Evolutionary conservation across 2,113 vertebrate species (phyloP).

Genomic region (Fregata magnificens): DNA sequence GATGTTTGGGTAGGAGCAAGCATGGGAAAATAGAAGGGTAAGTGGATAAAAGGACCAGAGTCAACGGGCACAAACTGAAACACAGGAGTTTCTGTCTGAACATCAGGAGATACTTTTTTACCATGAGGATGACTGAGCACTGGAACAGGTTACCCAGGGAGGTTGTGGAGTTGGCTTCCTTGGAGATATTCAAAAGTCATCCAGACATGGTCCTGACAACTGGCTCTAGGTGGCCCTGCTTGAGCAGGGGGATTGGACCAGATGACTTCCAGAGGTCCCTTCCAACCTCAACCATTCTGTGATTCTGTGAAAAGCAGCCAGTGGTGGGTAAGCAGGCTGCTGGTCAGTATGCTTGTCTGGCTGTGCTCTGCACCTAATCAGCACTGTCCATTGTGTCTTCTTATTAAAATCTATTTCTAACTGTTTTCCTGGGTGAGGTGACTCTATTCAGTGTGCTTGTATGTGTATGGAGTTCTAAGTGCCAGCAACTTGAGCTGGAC

Average conservation of each 20-base stretch:
- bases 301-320: neutral
- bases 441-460: neutral
- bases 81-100: neutral
- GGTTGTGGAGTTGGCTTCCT: neutral
- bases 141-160: neutral
- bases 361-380: neutral
- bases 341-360: neutral
- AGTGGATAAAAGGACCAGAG: neutral
- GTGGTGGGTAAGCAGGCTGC: neutral
- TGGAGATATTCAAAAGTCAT: neutral
- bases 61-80: neutral
- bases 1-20: neutral
- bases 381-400: neutral
- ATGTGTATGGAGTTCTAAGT: neutral
- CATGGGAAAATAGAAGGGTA: neutral
- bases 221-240: neutral
- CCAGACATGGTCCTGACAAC: neutral
- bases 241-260: neutral
- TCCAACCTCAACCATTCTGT: neutral
- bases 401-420: neutral
- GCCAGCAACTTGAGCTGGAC: neutral
- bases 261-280: neutral
- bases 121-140: neutral
- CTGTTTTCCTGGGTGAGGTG: neutral
- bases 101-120: neutral